A percentile compares a stretch with the other conserved stretches of the same genome.
Evolutionary conservation across 2,113 vertebrate genomes (phyloP).

Genomic region (Xenopus tropicalis): DNA sequence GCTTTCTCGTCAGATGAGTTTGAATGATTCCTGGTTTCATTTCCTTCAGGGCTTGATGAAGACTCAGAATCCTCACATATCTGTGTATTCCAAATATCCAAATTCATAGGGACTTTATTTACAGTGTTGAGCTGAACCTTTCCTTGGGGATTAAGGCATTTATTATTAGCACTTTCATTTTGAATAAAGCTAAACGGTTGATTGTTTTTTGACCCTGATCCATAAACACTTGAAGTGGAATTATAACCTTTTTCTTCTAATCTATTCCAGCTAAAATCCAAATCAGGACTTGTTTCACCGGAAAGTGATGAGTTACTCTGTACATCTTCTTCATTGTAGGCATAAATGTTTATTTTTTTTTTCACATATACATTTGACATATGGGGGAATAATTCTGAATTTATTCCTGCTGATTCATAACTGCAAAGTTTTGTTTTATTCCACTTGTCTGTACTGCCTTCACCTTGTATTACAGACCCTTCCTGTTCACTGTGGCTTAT

Average conservation of each 20-base stretch:
- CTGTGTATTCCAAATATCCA: conserved; percentile 67
- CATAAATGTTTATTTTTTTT: conserved; percentile 30
- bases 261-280: neutral
- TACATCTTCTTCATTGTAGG: conserved; percentile 8
- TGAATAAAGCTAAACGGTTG: neutral
- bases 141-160: neutral
- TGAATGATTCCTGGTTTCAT: conserved; percentile 57
- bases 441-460: conserved; percentile 59
- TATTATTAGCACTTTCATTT: no score
- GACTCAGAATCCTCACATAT: conserved; percentile 64
- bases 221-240: neutral
- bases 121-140: conserved; percentile 9
- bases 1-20: conserved; percentile 40
- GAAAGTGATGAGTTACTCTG: conserved; percentile 26
- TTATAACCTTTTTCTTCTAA: neutral
- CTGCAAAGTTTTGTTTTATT: conserved; percentile 73
- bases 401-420: conserved; percentile 69
- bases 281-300: conserved; percentile 29
- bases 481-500: conserved; percentile 9
- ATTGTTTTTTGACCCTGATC: conserved; percentile 16
- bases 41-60: conserved; percentile 64
- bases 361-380: conserved; percentile 56
- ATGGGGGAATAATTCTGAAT: conserved; percentile 66
- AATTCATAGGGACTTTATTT: conserved; percentile 56
- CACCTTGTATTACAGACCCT: conserved; percentile 41